A percentile compares a stretch with the other conserved stretches of the same genome.
Evolutionary conservation across 2,113 vertebrate genomes (phyloP).

Genomic region (Sterrhoptilus dennistouni): DNA sequence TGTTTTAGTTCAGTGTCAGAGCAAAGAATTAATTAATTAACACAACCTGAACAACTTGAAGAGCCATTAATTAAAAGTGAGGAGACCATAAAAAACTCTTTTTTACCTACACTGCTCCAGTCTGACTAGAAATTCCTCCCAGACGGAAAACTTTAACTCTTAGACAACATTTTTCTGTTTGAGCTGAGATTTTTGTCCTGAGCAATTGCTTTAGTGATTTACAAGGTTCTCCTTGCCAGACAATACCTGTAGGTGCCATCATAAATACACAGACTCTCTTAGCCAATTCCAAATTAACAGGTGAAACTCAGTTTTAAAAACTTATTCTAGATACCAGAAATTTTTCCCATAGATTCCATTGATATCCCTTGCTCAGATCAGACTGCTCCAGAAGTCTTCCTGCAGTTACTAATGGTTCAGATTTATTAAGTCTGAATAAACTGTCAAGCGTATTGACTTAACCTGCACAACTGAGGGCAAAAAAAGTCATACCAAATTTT

Average conservation of each 20-base stretch:
- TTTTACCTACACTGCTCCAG: background rate
- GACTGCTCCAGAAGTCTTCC: background rate
- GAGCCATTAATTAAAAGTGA: background rate
- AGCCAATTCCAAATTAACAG: background rate
- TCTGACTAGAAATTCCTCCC: background rate
- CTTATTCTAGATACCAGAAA: accelerated
- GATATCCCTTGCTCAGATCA: background rate
- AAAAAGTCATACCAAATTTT: background rate
- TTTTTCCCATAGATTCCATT: background rate
- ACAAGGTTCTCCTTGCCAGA: background rate
- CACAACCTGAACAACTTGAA: background rate
- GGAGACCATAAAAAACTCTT: background rate
- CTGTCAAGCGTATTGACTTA: background rate
- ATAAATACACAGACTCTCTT: background rate
- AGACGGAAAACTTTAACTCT: background rate
- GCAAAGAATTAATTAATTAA: background rate
- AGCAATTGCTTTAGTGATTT: background rate
- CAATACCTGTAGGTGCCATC: background rate
- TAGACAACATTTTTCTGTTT: background rate
- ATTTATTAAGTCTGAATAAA: background rate
- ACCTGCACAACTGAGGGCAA: background rate
- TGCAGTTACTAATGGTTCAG: background rate
- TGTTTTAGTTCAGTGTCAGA: background rate
- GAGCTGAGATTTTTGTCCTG: background rate
- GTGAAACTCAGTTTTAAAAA: background rate